Percentiles rank a stretch among this genome's conserved stretches.
phyloP scores from a whole-genome alignment of 2,888 invertebrate genomes.

The Prenolepis imparis region DNA sequence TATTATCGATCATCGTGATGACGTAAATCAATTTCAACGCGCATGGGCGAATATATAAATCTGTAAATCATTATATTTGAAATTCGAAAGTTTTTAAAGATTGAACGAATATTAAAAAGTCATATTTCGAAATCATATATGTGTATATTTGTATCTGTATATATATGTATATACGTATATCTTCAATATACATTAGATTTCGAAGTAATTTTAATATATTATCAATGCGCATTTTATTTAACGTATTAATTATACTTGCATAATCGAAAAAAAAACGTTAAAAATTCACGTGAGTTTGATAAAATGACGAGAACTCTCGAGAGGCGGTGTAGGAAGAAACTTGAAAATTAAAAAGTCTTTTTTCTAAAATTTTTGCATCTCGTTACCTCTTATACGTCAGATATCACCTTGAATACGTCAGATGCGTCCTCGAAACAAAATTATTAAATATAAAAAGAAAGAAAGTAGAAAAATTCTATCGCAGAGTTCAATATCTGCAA shows the following conservation, averaged over 20 bases:
- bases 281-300: conserved; percentile 13
- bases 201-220: background rate
- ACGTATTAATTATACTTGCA: background rate
- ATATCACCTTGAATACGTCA: background rate
- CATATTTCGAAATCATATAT: background rate
- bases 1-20: background rate
- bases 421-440: background rate
- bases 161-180: background rate
- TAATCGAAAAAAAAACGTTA: background rate
- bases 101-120: background rate
- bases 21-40: conserved; percentile 32
- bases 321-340: background rate
- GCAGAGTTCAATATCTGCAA: background rate
- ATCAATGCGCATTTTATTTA: background rate
- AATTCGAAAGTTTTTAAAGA: conserved; percentile 29
- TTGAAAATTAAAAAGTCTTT: conserved; percentile 2
- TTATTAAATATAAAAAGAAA: background rate
- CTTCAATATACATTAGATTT: background rate
- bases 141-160: background rate
- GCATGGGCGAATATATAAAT: conserved; percentile 31
- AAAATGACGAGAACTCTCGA: background rate
- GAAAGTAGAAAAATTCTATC: background rate
- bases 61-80: conserved; percentile 25
- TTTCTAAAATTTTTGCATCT: background rate
- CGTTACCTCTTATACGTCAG: background rate